Evolutionary conservation across 2,888 invertebrate species (phyloP), one percentile per base, ranked within the genome.

Genomic region (Tetragonula carbonaria): DNA sequence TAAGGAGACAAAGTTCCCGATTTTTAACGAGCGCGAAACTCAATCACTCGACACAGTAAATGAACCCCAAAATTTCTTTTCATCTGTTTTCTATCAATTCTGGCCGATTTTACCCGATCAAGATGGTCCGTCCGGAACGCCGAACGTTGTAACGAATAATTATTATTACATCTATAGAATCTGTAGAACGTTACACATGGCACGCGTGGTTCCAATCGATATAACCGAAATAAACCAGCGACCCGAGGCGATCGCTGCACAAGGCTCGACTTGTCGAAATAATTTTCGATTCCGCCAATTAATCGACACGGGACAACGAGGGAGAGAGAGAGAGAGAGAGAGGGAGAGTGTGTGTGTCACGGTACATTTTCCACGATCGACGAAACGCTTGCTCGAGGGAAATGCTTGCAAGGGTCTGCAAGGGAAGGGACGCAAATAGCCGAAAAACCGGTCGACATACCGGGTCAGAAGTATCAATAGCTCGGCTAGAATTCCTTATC

Each of bases 381-480:
- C 21, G 74, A 67, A 50, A 33, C 18, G 3, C 0, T n/a, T 21
- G 33, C 3, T 14, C 72, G 23, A 28, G 33, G 57, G 11, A 38
- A 66, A 66, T 51, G 28, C 28, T 28, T 2, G 8, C 63, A 3
- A 6, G 16, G 38, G 4, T 28, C 28, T 28, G 28, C 28, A 28
- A 51, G 21, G 59, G 38, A 3, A 18, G 45, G 21, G 23, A n/a
- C 23, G 59, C 50, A 72, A 68, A 67, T 78, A 66, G 78, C 68
- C 89, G 87, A 93, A 93, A 92, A 91, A 93, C 93, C 91, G 91
- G 89, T 84, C 88, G 91, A 90, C 91, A 91, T 92, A 92, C 90
- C 92, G 90, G 92, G 91, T 92, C 93, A 91, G 89, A 91, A 90
- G 91, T 92, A 92, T 91, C 90, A 90, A 89, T 91, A 90, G 91